Evolutionary conservation across 64 coral and sea anemone species (phyloP), one percentile per base, ranked within the genome.

Genomic region (Dendronephthya gigantea): DNA sequence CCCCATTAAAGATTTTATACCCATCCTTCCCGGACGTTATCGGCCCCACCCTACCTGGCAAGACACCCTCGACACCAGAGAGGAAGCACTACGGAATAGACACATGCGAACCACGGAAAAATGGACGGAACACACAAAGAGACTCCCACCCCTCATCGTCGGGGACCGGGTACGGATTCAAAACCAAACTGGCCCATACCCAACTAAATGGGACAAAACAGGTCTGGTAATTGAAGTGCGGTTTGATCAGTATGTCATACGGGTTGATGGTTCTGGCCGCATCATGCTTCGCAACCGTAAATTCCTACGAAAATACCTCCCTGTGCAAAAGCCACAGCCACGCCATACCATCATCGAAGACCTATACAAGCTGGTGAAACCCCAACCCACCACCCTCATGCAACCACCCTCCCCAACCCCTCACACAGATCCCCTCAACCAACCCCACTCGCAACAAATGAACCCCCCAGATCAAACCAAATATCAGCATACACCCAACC

Each of bases 171-270:
- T 75, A 37, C 28, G 69, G 25, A 75, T 75, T 9, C 69, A 75
- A 75, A 75, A 75, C n/a, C 69, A 75, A 37, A 75, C 69, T 14
- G 69, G 69, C n/a, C 3, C 69, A 75, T 30, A 75, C 35, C 69
- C 2, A 4, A 75, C 17, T 7, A 75, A 34, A 75, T 75, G 69
- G 69, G 30, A 75, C 69, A 75, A 75, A 6, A 85, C 83, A 4
- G 83, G 83, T 15, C 19, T 52, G 1, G 49, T 52, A 14, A 55
- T 55, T 4, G 83, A 85, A 51, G 47, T 56, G 31, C 47, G 1
- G 58, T 58, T 30, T 58, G 83, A 85, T 56, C 83, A 85, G 27
- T 85, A 84, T 49, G 47, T 29, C 17, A 31, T 35, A 85, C 9
- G 28, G 14, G 34, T 74, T 28, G 65, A 72, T 27, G 62, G 85